Percentiles rank a stretch among this genome's conserved stretches.
phyloP scores from a whole-genome alignment of 53 echinoderm and acorn worm species.

The Stichopus horrens region DNA sequence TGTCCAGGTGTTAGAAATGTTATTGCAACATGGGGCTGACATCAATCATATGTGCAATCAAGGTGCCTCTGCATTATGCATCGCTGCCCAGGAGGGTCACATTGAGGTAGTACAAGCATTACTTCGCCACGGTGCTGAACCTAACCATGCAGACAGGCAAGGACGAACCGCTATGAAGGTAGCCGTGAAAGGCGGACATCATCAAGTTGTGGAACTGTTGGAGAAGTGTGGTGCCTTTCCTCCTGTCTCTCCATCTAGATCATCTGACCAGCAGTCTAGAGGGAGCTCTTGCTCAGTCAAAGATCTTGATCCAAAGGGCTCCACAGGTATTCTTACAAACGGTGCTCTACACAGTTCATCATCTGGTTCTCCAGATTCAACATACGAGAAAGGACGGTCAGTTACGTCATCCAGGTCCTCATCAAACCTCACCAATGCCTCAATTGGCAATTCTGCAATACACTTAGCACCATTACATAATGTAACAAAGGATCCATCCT shows the following conservation, averaged over 20 bases:
- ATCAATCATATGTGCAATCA: constrained; percentile 99
- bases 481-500: constrained; percentile 62
- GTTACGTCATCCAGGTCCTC: constrained; percentile 93
- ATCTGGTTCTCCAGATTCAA: constrained; percentile 95
- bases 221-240: constrained; percentile 88
- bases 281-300: constrained; percentile 82
- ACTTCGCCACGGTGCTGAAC: constrained; percentile 92
- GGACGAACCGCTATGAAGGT: constrained; percentile 98
- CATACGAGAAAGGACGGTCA: constrained; percentile 88
- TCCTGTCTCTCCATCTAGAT: constrained; percentile 69
- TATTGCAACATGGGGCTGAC: constrained; percentile 78
- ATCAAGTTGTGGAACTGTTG: constrained; percentile 82
- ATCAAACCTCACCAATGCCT: constrained; percentile 84
- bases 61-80: constrained; percentile 96
- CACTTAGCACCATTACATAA: constrained; percentile 66
- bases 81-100: constrained; percentile 97
- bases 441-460: constrained; percentile 73
- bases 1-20: constrained; percentile 72
- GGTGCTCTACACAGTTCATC: constrained; percentile 90
- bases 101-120: constrained; percentile 87
- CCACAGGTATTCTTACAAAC: constrained; percentile 73
- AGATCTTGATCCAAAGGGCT: constrained; percentile 72
- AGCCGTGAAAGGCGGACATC: constrained; percentile 91
- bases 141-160: constrained; percentile 92
- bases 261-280: constrained; percentile 67